phyloP scores from a whole-genome alignment of 2,113 vertebrate species.

The Podocnemis expansa region DNA sequence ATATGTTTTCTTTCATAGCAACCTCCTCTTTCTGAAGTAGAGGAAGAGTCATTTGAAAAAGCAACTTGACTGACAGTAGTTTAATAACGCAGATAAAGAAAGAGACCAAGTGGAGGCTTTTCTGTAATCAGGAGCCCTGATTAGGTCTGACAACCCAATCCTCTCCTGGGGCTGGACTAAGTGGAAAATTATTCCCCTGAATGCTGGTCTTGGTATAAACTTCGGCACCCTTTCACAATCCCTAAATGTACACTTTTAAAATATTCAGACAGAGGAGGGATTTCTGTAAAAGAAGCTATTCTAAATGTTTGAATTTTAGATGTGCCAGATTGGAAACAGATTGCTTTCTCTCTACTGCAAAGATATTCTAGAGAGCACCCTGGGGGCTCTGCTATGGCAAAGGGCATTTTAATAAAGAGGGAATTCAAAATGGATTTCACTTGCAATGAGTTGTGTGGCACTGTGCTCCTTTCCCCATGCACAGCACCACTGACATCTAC shows the following conservation, averaged over 20 bases:
- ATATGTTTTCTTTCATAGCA: not conserved
- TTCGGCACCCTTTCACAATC: not conserved
- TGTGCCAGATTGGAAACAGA: accelerated
- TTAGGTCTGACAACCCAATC: not conserved
- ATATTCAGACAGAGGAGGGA: not conserved
- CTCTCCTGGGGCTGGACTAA: not conserved
- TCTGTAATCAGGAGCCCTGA: not conserved
- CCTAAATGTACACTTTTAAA: not conserved
- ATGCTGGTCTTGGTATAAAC: not conserved
- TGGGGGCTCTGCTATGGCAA: not conserved
- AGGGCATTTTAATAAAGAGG: not conserved
- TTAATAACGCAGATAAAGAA: not conserved
- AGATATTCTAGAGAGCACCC: not conserved
- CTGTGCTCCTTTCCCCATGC: accelerated
- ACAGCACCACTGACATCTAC: not conserved
- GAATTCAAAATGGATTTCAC: not conserved
- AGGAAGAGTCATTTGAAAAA: not conserved
- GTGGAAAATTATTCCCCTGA: not conserved
- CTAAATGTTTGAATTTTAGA: not conserved
- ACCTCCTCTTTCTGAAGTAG: not conserved
- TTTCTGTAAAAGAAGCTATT: not conserved
- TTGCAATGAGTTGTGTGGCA: accelerated
- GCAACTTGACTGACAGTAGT: not conserved
- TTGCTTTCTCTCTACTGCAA: not conserved
- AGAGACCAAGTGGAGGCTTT: not conserved